Base-by-base conservation (phyloP, 2,113 vertebrate species). In the Ameiurus melas region DNA sequence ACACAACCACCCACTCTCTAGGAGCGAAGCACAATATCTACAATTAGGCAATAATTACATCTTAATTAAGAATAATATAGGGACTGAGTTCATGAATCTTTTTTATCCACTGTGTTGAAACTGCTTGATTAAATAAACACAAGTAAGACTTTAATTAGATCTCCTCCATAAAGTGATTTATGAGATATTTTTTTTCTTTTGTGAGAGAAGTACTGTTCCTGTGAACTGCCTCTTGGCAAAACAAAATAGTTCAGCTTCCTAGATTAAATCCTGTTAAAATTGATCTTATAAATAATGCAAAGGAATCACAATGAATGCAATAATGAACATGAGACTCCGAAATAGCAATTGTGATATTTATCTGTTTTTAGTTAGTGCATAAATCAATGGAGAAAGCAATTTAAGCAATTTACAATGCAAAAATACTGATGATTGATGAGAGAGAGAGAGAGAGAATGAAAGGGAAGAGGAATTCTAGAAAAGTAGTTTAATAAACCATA, bases 11-110 rank as follows among this genome's bases (percentile, higher is more conserved):
- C 19, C n/a, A 51, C 68, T 79, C 47, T n/a, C 4, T 57, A 27
- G 3, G 8, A 39, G 66, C 55, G 16, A 55, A 80, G 39, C 33
- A 33, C 39, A 68, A 81, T 71, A 57, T 87, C 64, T 85, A 85
- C 47, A 84, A 88, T 88, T 84, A 84, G 70, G 83, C 19, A 58
- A 78, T 84, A 85, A 79, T 88, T 88, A 88, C 73, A 73, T 70
- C 60, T 88, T 85, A 60, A 88, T 85, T 78, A 88, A 71, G 33
- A 73, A 27, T 75, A 80, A 85, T 68, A 19, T 25, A 17, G 30
- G 16, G 9, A 36, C 75, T 55, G 85, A 81, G 77, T 36, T 64
- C 43, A 81, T 81, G 27, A 25, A 77, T 75, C n/a, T 36, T 60
- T 19, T 86, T 81, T 33, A 68, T 17, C 43, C 64, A 55, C 75